phyloP scores from a whole-genome alignment of 2,888 invertebrate genomes.

The Ormyrus thymus region DNA sequence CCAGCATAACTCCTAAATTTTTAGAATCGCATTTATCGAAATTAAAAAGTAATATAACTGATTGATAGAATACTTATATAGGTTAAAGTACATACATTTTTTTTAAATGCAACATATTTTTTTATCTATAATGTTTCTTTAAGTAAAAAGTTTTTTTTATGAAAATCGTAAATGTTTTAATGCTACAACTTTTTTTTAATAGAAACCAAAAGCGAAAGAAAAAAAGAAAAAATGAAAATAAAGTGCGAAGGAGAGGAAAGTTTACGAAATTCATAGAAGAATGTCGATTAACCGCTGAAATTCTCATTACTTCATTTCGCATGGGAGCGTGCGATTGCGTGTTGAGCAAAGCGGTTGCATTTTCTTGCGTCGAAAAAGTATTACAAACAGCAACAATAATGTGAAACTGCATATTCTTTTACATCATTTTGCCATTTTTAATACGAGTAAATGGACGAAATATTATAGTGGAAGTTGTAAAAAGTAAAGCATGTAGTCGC shows the following conservation, averaged over 20 bases:
- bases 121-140: neutral
- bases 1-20: no score
- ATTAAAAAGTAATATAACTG: no score
- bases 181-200: no score
- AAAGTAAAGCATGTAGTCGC: no score
- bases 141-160: no score
- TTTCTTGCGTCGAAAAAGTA: neutral
- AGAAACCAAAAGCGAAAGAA: no score
- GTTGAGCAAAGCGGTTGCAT: neutral
- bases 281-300: constrained; percentile 27
- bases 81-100: neutral
- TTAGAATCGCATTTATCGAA: no score
- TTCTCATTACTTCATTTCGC: constrained; percentile 28
- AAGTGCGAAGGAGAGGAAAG: neutral
- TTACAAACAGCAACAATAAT: neutral
- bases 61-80: no score
- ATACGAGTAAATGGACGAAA: no score
- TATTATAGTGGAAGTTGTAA: no score
- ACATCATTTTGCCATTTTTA: neutral
- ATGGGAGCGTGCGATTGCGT: neutral
- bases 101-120: neutral
- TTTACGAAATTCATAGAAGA: constrained; percentile 15
- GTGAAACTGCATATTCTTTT: neutral
- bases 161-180: no score
- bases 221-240: no score